Percentiles rank a stretch among this genome's conserved stretches.
phyloP scores from a whole-genome alignment of 2,888 invertebrate genomes.

The Athalia cordata region DNA sequence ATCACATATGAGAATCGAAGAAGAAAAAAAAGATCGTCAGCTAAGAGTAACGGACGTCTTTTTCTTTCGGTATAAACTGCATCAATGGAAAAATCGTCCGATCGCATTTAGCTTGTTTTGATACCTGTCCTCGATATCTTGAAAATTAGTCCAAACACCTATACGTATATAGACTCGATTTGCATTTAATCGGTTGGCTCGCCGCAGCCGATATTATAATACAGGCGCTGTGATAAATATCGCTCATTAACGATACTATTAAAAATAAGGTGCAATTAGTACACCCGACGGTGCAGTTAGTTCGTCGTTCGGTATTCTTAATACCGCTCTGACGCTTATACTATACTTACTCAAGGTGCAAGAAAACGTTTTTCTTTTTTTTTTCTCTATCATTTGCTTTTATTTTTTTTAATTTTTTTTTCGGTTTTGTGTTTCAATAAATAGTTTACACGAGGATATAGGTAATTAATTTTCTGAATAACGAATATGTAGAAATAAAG shows the following conservation, averaged over 20 bases:
- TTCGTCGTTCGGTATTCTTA: background rate
- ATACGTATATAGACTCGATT: constrained; percentile 2
- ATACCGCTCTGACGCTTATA: background rate
- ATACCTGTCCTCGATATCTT: background rate
- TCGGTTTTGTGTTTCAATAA: no score
- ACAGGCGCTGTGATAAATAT: constrained; percentile 60
- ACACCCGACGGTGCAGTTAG: constrained; percentile 3
- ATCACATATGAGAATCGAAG: no score
- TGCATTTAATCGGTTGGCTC: constrained; percentile 34
- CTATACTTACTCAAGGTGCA: constrained; percentile 13
- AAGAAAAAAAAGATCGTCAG: background rate
- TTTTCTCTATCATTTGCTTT: background rate
- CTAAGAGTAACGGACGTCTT: background rate
- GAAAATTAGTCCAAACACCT: constrained; percentile 7
- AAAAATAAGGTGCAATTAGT: constrained; percentile 58
- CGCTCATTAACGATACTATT: constrained; percentile 64
- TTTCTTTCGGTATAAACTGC: background rate
- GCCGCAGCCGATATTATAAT: background rate
- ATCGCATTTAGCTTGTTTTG: no score
- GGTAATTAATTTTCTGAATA: no score
- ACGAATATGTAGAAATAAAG: no score
- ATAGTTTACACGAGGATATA: no score
- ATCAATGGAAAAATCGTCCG: no score
- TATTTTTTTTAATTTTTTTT: no score
- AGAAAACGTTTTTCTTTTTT: constrained; percentile 1